Evolutionary conservation across 2,797 vertebrate genomes (phyloP).

Genomic region (Bucorvus abyssinicus): DNA sequence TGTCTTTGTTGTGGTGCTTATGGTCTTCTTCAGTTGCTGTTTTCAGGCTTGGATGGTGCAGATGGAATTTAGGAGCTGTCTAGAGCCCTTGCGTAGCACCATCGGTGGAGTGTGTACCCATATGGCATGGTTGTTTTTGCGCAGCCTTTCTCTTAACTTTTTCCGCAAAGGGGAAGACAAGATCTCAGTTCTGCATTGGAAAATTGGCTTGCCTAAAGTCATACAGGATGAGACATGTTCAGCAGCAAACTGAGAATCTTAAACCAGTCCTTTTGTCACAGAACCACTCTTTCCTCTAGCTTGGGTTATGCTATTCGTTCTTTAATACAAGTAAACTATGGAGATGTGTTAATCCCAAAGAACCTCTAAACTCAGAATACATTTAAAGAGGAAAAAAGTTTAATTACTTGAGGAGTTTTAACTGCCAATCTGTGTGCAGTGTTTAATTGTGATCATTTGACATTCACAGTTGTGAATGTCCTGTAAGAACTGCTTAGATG

Average conservation of each 20-base stretch:
- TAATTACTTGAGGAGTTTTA: not conserved
- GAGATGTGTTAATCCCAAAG: not conserved
- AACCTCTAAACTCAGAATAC: not conserved
- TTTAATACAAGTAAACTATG: not conserved
- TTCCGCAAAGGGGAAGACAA: not conserved
- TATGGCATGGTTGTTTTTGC: not conserved
- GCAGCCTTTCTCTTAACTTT: not conserved
- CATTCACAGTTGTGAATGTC: not conserved
- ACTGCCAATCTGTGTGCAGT: not conserved
- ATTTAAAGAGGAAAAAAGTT: not conserved
- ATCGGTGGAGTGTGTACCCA: not conserved
- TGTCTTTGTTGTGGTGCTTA: not conserved
- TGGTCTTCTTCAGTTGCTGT: not conserved
- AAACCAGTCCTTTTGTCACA: not conserved
- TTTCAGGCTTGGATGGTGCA: not conserved
- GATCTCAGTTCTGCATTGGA: not conserved
- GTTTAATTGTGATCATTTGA: not conserved
- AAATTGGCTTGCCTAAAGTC: not conserved
- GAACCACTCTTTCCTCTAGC: not conserved
- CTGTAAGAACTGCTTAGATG: not conserved
- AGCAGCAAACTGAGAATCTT: not conserved
- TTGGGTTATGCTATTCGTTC: not conserved
- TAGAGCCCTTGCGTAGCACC: not conserved
- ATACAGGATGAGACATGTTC: rapidly evolving
- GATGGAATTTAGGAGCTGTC: not conserved